Base-by-base conservation (phyloP, 2,113 vertebrate genomes). In the Hyperopisus bebe region DNA sequence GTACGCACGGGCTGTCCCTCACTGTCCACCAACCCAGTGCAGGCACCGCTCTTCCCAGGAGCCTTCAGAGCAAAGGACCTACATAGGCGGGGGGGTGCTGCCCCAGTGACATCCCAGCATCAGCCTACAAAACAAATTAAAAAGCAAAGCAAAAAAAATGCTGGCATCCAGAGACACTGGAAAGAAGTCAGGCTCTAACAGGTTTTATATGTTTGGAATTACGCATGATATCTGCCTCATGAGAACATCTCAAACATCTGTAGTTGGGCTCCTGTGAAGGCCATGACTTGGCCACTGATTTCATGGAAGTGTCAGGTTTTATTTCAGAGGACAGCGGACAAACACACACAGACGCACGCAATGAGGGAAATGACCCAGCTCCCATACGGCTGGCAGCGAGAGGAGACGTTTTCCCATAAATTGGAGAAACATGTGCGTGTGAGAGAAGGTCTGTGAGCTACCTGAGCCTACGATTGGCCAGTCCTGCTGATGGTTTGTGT, bases 231-330 rank as follows among this genome's bases (percentile, higher is more conserved):
- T 70, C n/a, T 70, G 27, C n/a, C 62, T 70, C 62, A 31, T 70
- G 62, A 70, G 62, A 70, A 31, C 62, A 27, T 66, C 62, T 11
- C 10, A 70, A 70, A 70, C 62, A 70, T 70, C 62, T 70, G 62
- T 70, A 31, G 1, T 3, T 70, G 62, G 27, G 62, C 27, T 83
- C 80, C 6, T 17, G 42, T 46, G 80, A 83, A 24, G 80, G 35
- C 80, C 39, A 4, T 0, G 3, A 46, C 21, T 83, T 83, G 80
- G 42, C 80, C 44, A 11, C 35, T 46, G 80, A 46, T 83, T 83
- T 83, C 35, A 44, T 42, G 21, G 80, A 83, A 24, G 80, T 83
- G 80, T 83, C 80, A 83, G 80, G 35, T 83, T 83, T 83, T 83
- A 83, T 83, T 83, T 83, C 3, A 2, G 77, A 44, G 77, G 35